A percentile compares a stretch with the other conserved stretches of the same genome.
These are phyloP conservation scores for Apodemus speciosus DNA, from an alignment of 2,113 vertebrate species.

Conservation along the genomic window DNA sequence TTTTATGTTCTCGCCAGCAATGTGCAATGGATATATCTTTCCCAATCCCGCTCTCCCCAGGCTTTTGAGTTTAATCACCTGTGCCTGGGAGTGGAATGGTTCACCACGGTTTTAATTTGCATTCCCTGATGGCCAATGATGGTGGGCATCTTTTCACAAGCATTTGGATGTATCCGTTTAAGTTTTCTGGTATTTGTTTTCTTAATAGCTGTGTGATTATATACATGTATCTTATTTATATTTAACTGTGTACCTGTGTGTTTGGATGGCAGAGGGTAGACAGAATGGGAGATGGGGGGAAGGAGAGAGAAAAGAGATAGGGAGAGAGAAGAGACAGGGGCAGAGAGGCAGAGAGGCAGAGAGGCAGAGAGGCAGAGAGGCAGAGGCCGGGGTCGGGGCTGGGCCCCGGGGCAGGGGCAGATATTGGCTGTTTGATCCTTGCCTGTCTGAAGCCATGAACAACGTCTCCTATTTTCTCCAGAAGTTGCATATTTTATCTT, in stretches of 20 bases:
- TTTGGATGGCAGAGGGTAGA: not conserved
- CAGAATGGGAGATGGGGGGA: not conserved
- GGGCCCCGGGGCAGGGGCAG: no score
- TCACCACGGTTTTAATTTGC: slow-evolving; percentile 3
- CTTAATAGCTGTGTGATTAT: not conserved
- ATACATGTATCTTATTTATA: not conserved
- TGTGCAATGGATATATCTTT: not conserved
- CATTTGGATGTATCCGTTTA: not conserved
- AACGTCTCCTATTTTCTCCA: not conserved
- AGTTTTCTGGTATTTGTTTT: slow-evolving; percentile 34
- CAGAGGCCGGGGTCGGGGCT: not conserved
- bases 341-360: not conserved
- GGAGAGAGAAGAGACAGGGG: not conserved
- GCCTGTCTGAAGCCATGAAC: not conserved
- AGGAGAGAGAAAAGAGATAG: not conserved
- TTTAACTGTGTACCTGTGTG: not conserved
- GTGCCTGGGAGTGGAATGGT: not conserved
- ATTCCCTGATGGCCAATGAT: not conserved
- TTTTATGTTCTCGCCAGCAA: not conserved
- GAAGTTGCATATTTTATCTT: not conserved
- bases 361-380: no score
- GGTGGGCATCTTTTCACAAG: not conserved
- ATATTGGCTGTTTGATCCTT: not conserved
- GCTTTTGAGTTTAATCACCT: not conserved
- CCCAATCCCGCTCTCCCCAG: not conserved